Base-by-base conservation (phyloP, 2,888 invertebrate genomes). In the Leistus spinibarbis region DNA sequence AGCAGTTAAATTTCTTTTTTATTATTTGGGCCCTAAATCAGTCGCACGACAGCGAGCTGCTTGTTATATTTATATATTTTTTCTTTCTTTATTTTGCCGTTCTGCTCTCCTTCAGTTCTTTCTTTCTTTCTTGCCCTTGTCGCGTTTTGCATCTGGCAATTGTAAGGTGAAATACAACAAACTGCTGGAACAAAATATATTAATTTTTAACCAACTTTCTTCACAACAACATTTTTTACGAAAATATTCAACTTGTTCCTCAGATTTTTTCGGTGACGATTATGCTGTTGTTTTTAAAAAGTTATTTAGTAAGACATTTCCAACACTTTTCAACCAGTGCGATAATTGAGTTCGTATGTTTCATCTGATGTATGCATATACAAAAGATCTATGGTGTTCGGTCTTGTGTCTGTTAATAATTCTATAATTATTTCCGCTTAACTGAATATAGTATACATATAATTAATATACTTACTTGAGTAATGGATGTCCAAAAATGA, bases 1-100 rank as follows among this genome's bases (percentile, higher is more conserved):
- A 60, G 60, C 60, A 60, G 60, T 60, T 20, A 60, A 60, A 60
- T 60, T 60, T 60, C 60, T 60, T 60, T 60, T 60, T 60, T 60
- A 60, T 60, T 60, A 60, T 60, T 60, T 60, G 60, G 3, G 7
- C 19, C 60, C 60, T 60, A 60, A 60, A 60, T 60, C 60, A 60
- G 60, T 60, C 60, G 60, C 40, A 13, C 19, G 60, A 60, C 60
- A 60, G 60, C 60, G 22, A 22, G 60, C 60, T 22, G 60, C 60
- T 60, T 60, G 60, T 60, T 60, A 60, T 60, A 60, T 60, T 60
- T 60, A 20, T 60, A 40, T 40, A 10, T 40, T 40, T 24, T 24
- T 24, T 40, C 40, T 40, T 40, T 13, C 40, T 40, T 40, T 40
- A 40, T 13, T 10, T 13, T 40, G 10, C 40, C 13, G 13, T 13